Conservation (phyloP, 2,888 invertebrate species). For the Polymixis lichenea region DNA sequence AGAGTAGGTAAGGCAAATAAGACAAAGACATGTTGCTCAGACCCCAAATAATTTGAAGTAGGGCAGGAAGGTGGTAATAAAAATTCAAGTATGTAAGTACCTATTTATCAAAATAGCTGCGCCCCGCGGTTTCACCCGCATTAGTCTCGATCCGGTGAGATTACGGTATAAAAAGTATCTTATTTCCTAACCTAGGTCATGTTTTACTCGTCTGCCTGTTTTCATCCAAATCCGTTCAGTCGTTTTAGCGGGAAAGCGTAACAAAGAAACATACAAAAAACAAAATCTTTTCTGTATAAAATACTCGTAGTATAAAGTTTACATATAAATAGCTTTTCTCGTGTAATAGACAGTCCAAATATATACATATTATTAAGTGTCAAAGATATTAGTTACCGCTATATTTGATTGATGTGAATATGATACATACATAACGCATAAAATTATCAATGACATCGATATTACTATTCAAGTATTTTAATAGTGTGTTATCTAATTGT, state of each 20-base stretch:
- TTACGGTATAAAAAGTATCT: too few relatives aligned
- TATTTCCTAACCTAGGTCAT: too few relatives aligned
- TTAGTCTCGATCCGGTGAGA: too few relatives aligned
- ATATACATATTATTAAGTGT: background rate
- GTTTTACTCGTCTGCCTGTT: too few relatives aligned
- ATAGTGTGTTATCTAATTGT: conserved; percentile 35
- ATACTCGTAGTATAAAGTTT: too few relatives aligned
- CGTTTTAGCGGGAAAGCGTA: too few relatives aligned
- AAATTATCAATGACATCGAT: conserved; percentile 19
- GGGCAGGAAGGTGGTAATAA: background rate
- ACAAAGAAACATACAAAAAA: too few relatives aligned
- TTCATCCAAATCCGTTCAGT: too few relatives aligned
- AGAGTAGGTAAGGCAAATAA: background rate
- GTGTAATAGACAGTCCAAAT: background rate
- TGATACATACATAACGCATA: conserved; percentile 6
- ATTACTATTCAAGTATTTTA: conserved; percentile 15
- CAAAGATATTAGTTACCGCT: conserved; percentile 19
- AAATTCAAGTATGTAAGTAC: background rate
- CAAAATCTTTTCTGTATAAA: too few relatives aligned
- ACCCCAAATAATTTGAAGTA: background rate
- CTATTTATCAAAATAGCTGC: too few relatives aligned
- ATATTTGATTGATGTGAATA: conserved; percentile 13
- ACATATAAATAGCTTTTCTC: background rate
- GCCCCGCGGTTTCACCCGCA: too few relatives aligned
- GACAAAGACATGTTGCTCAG: background rate